phyloP scores from a whole-genome alignment of 2,797 vertebrate genomes.

The Sebastes ruberrimus region DNA sequence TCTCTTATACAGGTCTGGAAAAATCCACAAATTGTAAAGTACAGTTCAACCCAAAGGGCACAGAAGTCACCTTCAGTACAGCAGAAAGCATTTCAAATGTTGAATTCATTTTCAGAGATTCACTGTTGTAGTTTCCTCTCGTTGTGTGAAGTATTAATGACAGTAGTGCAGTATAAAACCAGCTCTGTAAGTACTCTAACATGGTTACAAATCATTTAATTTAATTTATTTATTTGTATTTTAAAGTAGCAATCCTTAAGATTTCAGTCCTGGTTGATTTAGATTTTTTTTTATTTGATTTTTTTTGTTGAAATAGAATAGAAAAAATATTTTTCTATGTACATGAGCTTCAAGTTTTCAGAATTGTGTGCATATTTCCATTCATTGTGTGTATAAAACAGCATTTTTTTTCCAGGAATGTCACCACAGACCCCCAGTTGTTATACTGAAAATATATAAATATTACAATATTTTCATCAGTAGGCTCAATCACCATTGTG shows the following conservation, averaged over 20 bases:
- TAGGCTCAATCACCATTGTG: no score
- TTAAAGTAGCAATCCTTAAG: not conserved
- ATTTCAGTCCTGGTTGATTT: no score
- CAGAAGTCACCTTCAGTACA: not conserved
- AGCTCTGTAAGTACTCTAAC: not conserved
- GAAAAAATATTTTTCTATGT: no score
- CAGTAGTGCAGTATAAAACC: not conserved
- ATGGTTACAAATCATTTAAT: fast-evolving
- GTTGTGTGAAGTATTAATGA: not conserved
- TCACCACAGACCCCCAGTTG: no score
- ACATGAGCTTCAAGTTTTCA: no score
- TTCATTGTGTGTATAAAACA: no score
- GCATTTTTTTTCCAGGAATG: no score
- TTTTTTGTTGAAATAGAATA: no score
- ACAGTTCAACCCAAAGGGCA: not conserved
- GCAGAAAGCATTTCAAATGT: not conserved
- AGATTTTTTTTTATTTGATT: no score
- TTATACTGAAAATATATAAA: no score
- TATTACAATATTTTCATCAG: no score
- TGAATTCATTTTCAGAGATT: not conserved
- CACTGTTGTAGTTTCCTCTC: not conserved
- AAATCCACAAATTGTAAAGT: slow-evolving; percentile 22
- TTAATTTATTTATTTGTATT: not conserved
- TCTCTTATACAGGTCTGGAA: not conserved
- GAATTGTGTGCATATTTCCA: no score